Percentiles rank a stretch among this genome's conserved stretches.
Evolutionary conservation across 2,113 vertebrate species (phyloP).

Genomic region (Vulpes lagopus): DNA sequence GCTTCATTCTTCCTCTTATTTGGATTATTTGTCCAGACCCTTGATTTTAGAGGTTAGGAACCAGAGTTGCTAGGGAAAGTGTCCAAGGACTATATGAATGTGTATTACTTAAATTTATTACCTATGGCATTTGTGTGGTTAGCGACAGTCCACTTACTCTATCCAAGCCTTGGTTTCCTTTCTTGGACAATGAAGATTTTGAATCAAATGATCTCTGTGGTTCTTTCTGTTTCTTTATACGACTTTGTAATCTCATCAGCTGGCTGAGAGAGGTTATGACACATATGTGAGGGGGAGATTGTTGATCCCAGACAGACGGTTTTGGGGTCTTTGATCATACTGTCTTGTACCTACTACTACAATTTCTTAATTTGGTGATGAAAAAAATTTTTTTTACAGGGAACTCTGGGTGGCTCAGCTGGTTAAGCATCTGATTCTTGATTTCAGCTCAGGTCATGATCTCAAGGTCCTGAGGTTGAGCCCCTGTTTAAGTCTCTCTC

Average conservation of each 20-base stretch:
- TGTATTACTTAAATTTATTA: neutral
- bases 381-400: neutral
- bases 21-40: neutral
- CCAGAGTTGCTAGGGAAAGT: neutral
- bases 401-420: neutral
- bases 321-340: neutral
- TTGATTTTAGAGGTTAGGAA: neutral
- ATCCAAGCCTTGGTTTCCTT: neutral
- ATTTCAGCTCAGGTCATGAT: too few species aligned
- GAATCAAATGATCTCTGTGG: neutral
- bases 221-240: neutral
- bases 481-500: too few species aligned
- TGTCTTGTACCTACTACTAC: neutral
- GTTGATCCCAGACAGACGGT: neutral
- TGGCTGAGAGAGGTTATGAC: neutral
- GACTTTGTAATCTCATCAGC: too few species aligned
- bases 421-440: neutral
- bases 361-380: neutral
- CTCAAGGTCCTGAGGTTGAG: too few species aligned
- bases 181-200: neutral
- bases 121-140: neutral
- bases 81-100: neutral
- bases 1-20: neutral
- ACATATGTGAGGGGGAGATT: neutral
- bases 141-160: neutral